These are phyloP conservation scores for Sebastes cheni DNA, from an alignment of 2,797 vertebrate species.

Conservation along the genomic window DNA sequence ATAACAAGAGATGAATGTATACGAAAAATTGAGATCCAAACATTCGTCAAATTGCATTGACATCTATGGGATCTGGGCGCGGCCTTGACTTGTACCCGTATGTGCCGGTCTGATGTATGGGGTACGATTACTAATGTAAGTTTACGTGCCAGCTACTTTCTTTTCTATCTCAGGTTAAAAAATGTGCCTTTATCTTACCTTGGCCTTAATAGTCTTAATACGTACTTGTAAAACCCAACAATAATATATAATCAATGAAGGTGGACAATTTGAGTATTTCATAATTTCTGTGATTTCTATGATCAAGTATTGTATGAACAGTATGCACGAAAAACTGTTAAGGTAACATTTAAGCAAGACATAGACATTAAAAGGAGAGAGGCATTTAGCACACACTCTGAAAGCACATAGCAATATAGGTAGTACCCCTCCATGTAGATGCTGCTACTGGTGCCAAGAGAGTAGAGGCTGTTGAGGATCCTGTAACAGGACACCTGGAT, in stretches of 20 bases:
- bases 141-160: neutral
- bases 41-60: too few species aligned
- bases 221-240: neutral
- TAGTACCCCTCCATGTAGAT: constrained; percentile 91
- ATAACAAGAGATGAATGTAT: too few species aligned
- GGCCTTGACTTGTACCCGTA: too few species aligned
- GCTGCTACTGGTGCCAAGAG: constrained; percentile 90
- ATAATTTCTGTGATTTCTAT: neutral
- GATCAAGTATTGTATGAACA: neutral
- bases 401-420: neutral
- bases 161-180: neutral
- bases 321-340: neutral
- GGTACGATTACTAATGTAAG: neutral
- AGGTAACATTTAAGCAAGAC: neutral
- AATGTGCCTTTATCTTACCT: neutral
- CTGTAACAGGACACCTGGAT: constrained; percentile 92
- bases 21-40: too few species aligned
- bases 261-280: neutral
- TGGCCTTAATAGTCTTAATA: neutral
- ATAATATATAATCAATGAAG: neutral
- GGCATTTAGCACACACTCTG: neutral
- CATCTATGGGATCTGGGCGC: too few species aligned
- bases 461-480: constrained; percentile 91
- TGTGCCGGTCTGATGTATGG: neutral
- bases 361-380: neutral